Conservation (phyloP, 2,888 invertebrate genomes). For the Limnephilus auricula region DNA sequence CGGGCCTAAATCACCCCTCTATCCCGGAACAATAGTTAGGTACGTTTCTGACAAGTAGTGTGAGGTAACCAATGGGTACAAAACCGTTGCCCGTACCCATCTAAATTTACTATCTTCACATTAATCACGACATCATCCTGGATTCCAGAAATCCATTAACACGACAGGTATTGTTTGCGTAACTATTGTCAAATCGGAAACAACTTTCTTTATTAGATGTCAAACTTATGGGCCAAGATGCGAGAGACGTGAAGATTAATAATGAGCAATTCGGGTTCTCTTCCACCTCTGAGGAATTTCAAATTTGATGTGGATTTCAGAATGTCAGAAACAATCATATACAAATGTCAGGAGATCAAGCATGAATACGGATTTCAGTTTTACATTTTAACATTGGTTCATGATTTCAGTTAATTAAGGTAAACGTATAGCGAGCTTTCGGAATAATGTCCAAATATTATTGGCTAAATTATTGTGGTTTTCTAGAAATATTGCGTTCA, state of each 20-base stretch:
- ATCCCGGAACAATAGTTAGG: constrained; percentile 12
- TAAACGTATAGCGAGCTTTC: too few relatives aligned
- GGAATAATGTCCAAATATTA: too few relatives aligned
- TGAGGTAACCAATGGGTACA: background rate
- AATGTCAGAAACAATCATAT: too few relatives aligned
- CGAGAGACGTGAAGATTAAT: constrained; percentile 15
- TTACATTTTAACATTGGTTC: background rate
- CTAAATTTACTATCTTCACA: background rate
- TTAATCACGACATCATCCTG: background rate
- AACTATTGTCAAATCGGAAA: constrained; percentile 19
- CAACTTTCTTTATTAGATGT: constrained; percentile 35
- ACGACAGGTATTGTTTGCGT: constrained; percentile 37
- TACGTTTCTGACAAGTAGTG: constrained; percentile 11
- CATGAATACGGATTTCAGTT: background rate
- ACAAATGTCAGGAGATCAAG: background rate
- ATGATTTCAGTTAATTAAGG: too few relatives aligned
- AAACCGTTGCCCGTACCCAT: background rate
- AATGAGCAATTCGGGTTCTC: background rate
- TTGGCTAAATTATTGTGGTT: background rate
- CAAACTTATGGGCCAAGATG: background rate
- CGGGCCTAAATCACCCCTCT: constrained; percentile 6
- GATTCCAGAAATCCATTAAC: constrained; percentile 32
- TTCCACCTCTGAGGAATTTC: background rate
- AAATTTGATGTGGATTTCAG: background rate
- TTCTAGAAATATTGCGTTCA: background rate